A percentile compares a stretch with the other conserved stretches of the same genome.
Evolutionary conservation across 2,797 vertebrate species (phyloP).

Genomic region (Columba guinea): DNA sequence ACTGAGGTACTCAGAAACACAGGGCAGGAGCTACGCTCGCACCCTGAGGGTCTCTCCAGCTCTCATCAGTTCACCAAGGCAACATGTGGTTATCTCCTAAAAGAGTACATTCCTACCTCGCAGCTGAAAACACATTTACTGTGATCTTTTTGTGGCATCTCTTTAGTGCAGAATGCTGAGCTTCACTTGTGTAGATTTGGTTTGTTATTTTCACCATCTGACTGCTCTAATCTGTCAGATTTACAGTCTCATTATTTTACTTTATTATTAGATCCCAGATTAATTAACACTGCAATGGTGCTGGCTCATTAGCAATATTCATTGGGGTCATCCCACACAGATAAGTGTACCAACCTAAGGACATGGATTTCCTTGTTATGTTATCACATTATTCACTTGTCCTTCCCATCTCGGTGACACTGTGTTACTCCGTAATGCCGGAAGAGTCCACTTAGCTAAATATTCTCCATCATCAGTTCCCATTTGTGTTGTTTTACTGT

Average conservation of each 20-base stretch:
- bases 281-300: neutral
- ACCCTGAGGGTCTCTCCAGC: neutral
- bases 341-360: neutral
- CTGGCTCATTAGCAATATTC: conserved; percentile 32
- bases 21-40: neutral
- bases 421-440: neutral
- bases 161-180: neutral
- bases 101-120: neutral
- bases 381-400: neutral
- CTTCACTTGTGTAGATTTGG: neutral
- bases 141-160: conserved; percentile 19
- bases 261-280: conserved; percentile 33
- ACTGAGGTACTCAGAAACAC: neutral
- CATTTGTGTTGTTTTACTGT: neutral
- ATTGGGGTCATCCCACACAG: conserved; percentile 27
- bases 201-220: conserved; percentile 24
- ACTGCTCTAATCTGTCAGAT: conserved; percentile 57
- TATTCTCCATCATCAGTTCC: neutral
- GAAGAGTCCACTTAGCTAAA: no score
- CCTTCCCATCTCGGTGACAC: neutral
- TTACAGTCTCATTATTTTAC: conserved; percentile 32
- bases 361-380: neutral
- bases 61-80: neutral
- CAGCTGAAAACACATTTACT: conserved; percentile 7
- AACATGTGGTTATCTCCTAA: neutral